Evolutionary conservation across 2,797 vertebrate genomes (phyloP), one percentile per base, ranked within the genome.

Genomic region (Pangasius krempfi): DNA sequence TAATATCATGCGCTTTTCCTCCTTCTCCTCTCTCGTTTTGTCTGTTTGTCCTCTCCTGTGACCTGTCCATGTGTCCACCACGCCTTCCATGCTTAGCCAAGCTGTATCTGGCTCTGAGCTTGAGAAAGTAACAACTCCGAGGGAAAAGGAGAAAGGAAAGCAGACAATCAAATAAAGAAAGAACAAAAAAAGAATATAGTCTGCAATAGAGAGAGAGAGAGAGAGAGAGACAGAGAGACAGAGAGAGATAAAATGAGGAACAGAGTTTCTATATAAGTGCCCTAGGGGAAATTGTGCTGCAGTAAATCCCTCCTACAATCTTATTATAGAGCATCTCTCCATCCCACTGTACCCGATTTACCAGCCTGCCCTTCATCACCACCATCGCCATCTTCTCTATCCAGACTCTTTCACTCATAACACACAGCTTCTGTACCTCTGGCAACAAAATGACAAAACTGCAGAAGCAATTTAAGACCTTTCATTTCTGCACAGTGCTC

Each of bases 271-370:
- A 94, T 95, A 94, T 95, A 94, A 94, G 94, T 94, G 93, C 95
- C 96, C 96, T 96, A 95, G 95, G 93, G 96, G 95, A 76, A 95
- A 95, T 95, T 95, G 95, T 96, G 95, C 96, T 96, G 95, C 94
- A 96, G 94, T 95, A 96, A 96, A 96, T 95, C 94, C 92, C 94
- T 91, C 91, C 93, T 90, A 92, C 93, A 95, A 95, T 96, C 96
- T 96, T 95, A 95, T 96, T 96, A 96, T 70, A 88, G 84, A 87
- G 85, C 84, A 87, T 90, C 89, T 82, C 87, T 62, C 44, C 33
- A 68, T 70, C 83, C 58, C 86, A 72, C 83, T 30, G 37, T 54
- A 86, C 79, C 40, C 70, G 60, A 78, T 64, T 79, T 75, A 89
- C 47, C 83, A 84, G 62, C 83, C 68, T 81, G 73, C 40, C 22